Evolutionary conservation across 1,140 invertebrate genomes (phyloP), one percentile per base, ranked within the genome.

Genomic region (Musca vetustissima): DNA sequence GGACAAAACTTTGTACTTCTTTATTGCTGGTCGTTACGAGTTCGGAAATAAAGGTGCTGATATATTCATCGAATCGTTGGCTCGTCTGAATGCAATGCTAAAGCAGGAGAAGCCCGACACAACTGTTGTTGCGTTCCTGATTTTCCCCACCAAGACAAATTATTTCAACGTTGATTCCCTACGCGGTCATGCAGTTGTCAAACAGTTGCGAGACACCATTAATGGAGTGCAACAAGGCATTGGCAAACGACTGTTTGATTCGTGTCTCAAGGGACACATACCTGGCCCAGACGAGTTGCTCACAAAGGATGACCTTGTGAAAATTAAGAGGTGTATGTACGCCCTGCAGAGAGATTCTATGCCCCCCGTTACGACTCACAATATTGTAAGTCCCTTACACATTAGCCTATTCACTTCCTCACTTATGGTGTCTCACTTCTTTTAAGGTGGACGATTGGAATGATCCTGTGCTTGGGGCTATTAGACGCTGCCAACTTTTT

Each of bases 81-180:
- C 98, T 0, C 87, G 97, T 76, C 85, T 99, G 2, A 99, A 99
- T 85, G 95, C 98, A 83, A 95, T 95, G 80, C 85, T 99, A 25
- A 98, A 98, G 89, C 93, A 88, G 2, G 88, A 92, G 4, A 88
- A 89, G 53, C 92, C 93, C 1, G 95, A 99, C 68, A 88, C 91
- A 65, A 99, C 98, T 0, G 93, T 99, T 1, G 92, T 99, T 47
- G 98, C 97, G 57, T 99, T 99, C 83, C 86, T 99, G 8, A 99
- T 99, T 71, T 99, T 99, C 84, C 98, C 98, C 6, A 92, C 97
- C 1, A 91, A 89, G 79, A 98, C 97, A 0, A 98, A 98, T 82
- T 99, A 99, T 84, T 99, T 99, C 83, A 99, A 99, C 81, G 97
- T 99, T 6, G 98, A 99, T 79, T 98, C 96, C 66, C 85, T 99